phyloP scores from a whole-genome alignment of 2,888 invertebrate species.

The Dichetophora obliterata region DNA sequence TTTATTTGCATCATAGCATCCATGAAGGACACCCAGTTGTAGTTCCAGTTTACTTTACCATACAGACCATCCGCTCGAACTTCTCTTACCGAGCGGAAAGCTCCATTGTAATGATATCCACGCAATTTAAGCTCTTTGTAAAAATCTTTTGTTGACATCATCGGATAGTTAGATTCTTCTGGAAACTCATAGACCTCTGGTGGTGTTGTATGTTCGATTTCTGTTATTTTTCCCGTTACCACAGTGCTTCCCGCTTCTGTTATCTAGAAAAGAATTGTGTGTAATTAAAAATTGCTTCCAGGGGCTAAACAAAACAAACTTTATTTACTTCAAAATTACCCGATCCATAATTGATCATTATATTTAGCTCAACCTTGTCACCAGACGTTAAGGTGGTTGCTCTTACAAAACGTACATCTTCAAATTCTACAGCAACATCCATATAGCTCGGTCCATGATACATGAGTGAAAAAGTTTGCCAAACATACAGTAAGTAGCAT shows the following conservation, averaged over 20 bases:
- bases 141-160: constrained; percentile 75
- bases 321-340: constrained; percentile 76
- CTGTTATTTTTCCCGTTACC: constrained; percentile 78
- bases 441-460: constrained; percentile 76
- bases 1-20: constrained; percentile 90
- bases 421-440: constrained; percentile 81
- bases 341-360: constrained; percentile 75
- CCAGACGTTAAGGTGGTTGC: constrained; percentile 84
- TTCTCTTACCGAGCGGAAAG: constrained; percentile 60
- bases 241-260: constrained; percentile 79
- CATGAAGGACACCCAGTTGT: constrained; percentile 90
- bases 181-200: constrained; percentile 52
- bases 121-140: constrained; percentile 80
- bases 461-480: constrained; percentile 82
- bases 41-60: constrained; percentile 75
- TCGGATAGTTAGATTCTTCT: constrained; percentile 54
- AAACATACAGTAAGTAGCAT: constrained; percentile 79
- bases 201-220: constrained; percentile 55
- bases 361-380: constrained; percentile 71
- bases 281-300: not conserved
- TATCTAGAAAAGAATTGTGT: constrained; percentile 69
- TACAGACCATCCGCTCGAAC: constrained; percentile 65
- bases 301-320: no score
- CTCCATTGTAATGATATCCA: constrained; percentile 75
- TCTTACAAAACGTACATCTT: constrained; percentile 84